Evolutionary conservation across 2,797 vertebrate species (phyloP), one percentile per base, ranked within the genome.

Genomic region (Poeciliopsis presidionis): DNA sequence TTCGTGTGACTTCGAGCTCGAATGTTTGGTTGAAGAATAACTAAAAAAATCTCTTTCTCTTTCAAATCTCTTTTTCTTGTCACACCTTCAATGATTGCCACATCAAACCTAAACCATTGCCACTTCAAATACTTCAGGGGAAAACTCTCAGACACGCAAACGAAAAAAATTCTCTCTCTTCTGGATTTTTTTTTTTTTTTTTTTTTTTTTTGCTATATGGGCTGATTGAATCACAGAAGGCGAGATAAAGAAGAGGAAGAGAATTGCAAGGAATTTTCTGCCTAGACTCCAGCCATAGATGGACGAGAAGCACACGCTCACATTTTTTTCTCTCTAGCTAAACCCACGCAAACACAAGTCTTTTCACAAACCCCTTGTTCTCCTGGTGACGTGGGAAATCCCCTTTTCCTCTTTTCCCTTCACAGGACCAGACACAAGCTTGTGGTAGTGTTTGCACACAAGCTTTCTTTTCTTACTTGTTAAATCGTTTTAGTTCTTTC

Each of bases 61-160:
- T 84, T 88, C 65, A 77, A 28, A 77, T 86, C 81, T 86, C 81
- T 81, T 84, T 80, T 78, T 85, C 33, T 46, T 11, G 30, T 75
- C 80, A 80, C 87, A 81, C 84, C 87, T 87, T 71, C 72, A 59
- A 41, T 63, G 20, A 7, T 71, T 1, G 30, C 88, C 88, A 88
- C 89, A 90, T 92, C 85, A 91, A 91, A 90, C 76, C 75, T 74
- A 82, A 87, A 84, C 82, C 81, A 22, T 75, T 33, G 81, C 85
- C 75, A 77, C 88, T 78, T 85, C 79, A 89, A 84, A 88, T 36
- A 49, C 83, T 78, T 75, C 33, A 11, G 53, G 51, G 79, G 74
- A 70, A 51, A 69, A 73, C 77, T 67, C 83, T 47, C 72, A 81
- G 43, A 77, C 12, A 36, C 67, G 73, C 79, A 67, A 82, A 72